Evolutionary conservation across 2,888 invertebrate species (phyloP).

Genomic region (Stegana nigrithorax): DNA sequence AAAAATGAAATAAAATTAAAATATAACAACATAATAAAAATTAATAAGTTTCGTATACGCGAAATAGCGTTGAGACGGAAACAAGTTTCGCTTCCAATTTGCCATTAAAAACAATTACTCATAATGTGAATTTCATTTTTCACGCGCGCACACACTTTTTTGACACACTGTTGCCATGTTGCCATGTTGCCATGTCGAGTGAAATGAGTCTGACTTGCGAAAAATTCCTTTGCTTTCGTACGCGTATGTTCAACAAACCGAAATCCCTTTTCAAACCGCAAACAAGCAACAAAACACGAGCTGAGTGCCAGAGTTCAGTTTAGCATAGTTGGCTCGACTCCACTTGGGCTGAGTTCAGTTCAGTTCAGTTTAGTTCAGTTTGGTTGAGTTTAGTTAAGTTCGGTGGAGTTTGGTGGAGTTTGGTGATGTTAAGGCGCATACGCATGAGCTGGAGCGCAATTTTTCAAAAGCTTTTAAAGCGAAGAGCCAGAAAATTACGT

Average conservation of each 20-base stretch:
- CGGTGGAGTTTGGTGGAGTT: not conserved
- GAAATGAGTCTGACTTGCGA: conserved; percentile 13
- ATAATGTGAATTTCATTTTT: conserved; percentile 18
- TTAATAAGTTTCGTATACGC: no score
- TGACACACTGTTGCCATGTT: conserved; percentile 24
- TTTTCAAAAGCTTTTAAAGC: conserved; percentile 59
- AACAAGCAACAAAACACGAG: conserved; percentile 1
- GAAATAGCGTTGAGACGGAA: no score
- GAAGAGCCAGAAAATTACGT: conserved; percentile 60
- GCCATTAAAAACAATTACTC: conserved; percentile 27
- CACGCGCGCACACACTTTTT: conserved; percentile 23
- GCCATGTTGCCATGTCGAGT: conserved; percentile 2
- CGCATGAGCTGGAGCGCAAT: conserved; percentile 46
- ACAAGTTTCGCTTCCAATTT: conserved; percentile 42
- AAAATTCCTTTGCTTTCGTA: conserved; percentile 11
- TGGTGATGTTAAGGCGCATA: conserved; percentile 26
- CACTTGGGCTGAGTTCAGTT: not conserved
- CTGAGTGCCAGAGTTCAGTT: conserved; percentile 18
- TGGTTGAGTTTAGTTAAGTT: not conserved
- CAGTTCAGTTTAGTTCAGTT: not conserved
- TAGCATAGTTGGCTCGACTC: not conserved
- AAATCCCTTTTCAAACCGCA: conserved; percentile 12
- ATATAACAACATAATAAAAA: conserved; percentile 19
- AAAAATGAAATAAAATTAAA: conserved; percentile 15
- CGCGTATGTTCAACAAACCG: no score